Evolutionary conservation across 2,797 vertebrate species (phyloP), one percentile per base, ranked within the genome.

Genomic region (Acanthiza pusilla): DNA sequence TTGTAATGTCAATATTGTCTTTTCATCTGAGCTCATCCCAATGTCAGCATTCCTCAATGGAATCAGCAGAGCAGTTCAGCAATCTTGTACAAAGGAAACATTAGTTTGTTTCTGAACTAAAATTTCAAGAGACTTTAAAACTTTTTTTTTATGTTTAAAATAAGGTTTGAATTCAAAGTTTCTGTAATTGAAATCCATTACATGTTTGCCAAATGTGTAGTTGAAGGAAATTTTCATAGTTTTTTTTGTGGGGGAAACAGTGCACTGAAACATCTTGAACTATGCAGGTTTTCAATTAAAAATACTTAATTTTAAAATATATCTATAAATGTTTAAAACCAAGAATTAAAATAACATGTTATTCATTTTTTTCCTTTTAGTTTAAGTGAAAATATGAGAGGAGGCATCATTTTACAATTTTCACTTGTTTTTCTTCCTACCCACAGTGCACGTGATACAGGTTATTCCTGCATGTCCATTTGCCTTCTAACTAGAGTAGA

Each of bases 41-140:
- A 0, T 32, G 34, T 67, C 38, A 79, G 2, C 18, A 20, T 7
- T 51, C 15, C 8, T 78, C 1, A 1, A 16, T 29, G 14, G 9
- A 45, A 63, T 57, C 21, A 72, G 8, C 14, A 67, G 21, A 67
- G 5, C 7, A 67, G 8, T 19, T 34, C 73, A 82, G 25, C 12
- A 50, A 18, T 54, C n/a, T 63, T 51, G 17, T 57, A 40, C 8
- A 53, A 32, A 25, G 16, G 48, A 21, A 81, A 32, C 2, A 13
- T 0, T 1, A 25, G 3, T 29, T 9, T 36, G 17, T 42, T 81
- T 13, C 45, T 50, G 27, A n/a, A 53, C 4, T 10, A 74, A 77
- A 77, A 3, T 47, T 22, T 53, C 19, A 62, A 58, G 10, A n/a
- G 7, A n/a, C 2, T 22, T 58, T 17, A 27, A 3, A 50, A 30